These are phyloP conservation scores for Pristionchus maxplancki DNA, from an alignment of 2,888 invertebrate genomes.

Conservation along the genomic window DNA sequence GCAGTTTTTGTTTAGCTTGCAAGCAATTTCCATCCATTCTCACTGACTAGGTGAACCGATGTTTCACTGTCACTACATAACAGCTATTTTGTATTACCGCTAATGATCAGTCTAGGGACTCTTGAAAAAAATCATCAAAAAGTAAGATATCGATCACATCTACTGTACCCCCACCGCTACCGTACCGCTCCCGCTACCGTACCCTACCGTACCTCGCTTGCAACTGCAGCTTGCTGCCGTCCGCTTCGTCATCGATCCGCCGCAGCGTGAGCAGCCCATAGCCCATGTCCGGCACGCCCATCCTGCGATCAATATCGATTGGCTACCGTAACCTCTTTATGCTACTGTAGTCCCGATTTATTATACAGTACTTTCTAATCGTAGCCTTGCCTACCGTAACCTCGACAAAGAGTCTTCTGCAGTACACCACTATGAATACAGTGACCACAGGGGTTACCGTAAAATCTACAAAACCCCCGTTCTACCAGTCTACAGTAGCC, in stretches of 20 bases:
- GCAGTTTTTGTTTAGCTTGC: too few relatives aligned
- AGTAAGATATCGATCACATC: not conserved
- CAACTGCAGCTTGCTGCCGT: not conserved
- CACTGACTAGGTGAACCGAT: too few relatives aligned
- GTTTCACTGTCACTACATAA: too few relatives aligned
- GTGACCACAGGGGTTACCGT: too few relatives aligned
- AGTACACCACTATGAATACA: too few relatives aligned
- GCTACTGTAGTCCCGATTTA: not conserved
- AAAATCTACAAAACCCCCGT: not conserved
- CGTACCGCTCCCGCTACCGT: conserved; percentile 52
- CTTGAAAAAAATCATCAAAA: not conserved
- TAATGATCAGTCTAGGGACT: too few relatives aligned
- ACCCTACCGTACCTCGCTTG: conserved; percentile 34
- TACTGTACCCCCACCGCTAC: not conserved
- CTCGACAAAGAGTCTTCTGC: too few relatives aligned
- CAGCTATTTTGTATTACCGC: too few relatives aligned
- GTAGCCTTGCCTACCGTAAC: too few relatives aligned
- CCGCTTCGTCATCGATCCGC: conserved; percentile 20
- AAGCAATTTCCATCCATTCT: too few relatives aligned
- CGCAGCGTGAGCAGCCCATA: conserved; percentile 82
- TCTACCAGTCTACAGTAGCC: not conserved
- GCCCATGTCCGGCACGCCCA: conserved; percentile 91
- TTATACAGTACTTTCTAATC: too few relatives aligned
- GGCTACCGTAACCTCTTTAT: not conserved
- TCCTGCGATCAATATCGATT: conserved; percentile 80